phyloP scores from a whole-genome alignment of 2,797 vertebrate species.

The Macropodus opercularis region DNA sequence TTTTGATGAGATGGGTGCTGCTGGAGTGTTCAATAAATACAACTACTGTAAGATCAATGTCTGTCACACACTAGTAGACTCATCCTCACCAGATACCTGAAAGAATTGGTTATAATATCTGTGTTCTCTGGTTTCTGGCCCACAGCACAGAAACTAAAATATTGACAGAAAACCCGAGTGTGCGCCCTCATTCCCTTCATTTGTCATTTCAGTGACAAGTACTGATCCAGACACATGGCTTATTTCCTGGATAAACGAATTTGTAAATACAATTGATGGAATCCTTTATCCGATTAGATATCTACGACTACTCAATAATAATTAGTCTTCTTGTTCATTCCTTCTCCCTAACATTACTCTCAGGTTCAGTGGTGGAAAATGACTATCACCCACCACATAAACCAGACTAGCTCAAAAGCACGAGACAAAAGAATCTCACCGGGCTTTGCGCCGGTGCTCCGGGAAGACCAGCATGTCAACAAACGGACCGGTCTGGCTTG shows the following conservation, averaged over 20 bases:
- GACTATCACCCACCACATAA: conserved; percentile 28
- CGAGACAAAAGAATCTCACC: conserved; percentile 3
- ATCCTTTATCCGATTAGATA: neutral
- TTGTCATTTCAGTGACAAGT: conserved; percentile 5
- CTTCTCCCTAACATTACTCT: neutral
- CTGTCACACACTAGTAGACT: conserved; percentile 11
- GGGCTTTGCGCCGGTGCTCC: conserved; percentile 33
- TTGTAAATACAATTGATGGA: neutral
- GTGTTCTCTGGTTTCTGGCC: conserved; percentile 12
- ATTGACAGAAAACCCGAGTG: conserved; percentile 9
- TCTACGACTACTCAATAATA: conserved; percentile 4
- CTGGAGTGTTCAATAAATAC: conserved; percentile 23
- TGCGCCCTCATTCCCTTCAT: neutral
- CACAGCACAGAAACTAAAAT: neutral
- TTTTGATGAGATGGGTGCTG: conserved; percentile 11
- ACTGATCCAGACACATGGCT: conserved; percentile 3
- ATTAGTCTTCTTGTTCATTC: conserved; percentile 21
- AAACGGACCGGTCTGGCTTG: conserved; percentile 21
- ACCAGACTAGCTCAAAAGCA: conserved; percentile 23
- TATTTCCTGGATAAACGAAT: conserved; percentile 5
- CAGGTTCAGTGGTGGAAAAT: conserved; percentile 27
- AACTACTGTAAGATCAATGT: conserved; percentile 17
- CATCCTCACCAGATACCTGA: conserved; percentile 11
- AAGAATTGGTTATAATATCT: conserved; percentile 13
- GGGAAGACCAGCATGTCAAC: conserved; percentile 25